A percentile compares a stretch with the other conserved stretches of the same genome.
Conservation (phyloP, 2,113 vertebrate genomes). For the Harpagus bidentatus region DNA sequence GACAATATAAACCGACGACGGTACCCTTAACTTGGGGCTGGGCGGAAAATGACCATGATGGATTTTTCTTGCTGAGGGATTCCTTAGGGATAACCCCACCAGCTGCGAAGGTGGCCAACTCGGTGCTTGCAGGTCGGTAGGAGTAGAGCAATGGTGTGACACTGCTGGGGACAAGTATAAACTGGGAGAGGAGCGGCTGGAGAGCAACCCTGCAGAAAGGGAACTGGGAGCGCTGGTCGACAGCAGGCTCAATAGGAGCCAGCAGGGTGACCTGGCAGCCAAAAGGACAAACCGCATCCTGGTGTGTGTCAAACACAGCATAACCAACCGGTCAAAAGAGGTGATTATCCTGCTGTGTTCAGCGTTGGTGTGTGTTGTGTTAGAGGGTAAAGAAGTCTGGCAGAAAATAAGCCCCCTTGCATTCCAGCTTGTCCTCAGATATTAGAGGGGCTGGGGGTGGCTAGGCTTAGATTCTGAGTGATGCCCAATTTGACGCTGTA, state of each 20-base stretch:
- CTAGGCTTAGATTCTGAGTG: too few relatives aligned
- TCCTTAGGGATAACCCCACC: not conserved
- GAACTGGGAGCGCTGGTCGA: not conserved
- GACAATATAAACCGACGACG: not conserved
- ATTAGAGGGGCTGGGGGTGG: too few relatives aligned
- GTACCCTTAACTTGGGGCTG: not conserved
- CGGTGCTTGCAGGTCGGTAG: fast-evolving
- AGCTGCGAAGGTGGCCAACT: not conserved
- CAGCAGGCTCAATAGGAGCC: fast-evolving
- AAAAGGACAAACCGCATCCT: fast-evolving
- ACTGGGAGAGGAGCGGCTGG: not conserved
- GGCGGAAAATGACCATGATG: not conserved
- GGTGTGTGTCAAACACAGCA: not conserved
- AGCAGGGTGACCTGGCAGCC: not conserved
- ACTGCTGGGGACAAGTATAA: not conserved
- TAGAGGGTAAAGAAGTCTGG: too few relatives aligned
- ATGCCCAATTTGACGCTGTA: too few relatives aligned
- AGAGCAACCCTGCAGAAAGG: not conserved
- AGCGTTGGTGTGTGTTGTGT: not conserved
- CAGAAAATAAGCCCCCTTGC: too few relatives aligned
- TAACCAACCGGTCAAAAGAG: not conserved
- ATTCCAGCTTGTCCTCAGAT: too few relatives aligned
- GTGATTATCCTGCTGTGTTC: not conserved
- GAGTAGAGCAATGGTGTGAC: not conserved
- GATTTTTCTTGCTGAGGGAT: fast-evolving